Evolutionary conservation across 2,888 invertebrate species (phyloP), one percentile per base, ranked within the genome.

Genomic region (Monoplex corrugatus): DNA sequence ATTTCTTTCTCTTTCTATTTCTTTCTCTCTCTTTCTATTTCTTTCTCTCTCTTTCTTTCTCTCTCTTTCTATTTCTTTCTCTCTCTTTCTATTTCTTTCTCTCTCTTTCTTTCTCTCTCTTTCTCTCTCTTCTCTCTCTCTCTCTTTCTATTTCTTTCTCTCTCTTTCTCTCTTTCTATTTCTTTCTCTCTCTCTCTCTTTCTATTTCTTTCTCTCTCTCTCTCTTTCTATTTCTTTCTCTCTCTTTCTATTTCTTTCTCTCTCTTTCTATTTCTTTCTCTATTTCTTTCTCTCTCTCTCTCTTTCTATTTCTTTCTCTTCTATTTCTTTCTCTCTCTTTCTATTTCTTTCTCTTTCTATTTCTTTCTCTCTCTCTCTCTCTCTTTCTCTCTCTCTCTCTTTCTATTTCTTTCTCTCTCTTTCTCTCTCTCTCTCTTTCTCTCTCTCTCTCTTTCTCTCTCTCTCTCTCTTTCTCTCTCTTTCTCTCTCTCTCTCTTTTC

Each of bases 1-100:
- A 5, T 57, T 38, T 57, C 68, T 87, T 75, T 87, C 8, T 87
- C 87, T 87, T 45, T 87, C 78, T 87, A 44, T 87, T 78, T 87
- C 87, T 87, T 45, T 44, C 87, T 44, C 78, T 32, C 86, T 44
- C 87, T 44, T 44, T 32, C 86, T 35, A 6, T 38, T 28, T 23
- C 82, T 23, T 2, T 43, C 43, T n/a, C 83, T 32, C 28, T 16
- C 43, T 38, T 19, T 78, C 32, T 43, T 19, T 83, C n/a, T 83
- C 28, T 83, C 3, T 44, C 44, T 13, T 43, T n/a, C 28, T 83
- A 6, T 44, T 8, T 13, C 28, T n/a, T 28, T n/a, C 23, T 19
- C 50, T 50, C 50, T 50, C 10, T 50, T 19, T 50, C 50, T 50
- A 19, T 50, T 19, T 50, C 10, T 50, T 19, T 50, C 10, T 50